Evolutionary conservation across 2,113 vertebrate species (phyloP).

Genomic region (Nothocercus nigrocapillus): DNA sequence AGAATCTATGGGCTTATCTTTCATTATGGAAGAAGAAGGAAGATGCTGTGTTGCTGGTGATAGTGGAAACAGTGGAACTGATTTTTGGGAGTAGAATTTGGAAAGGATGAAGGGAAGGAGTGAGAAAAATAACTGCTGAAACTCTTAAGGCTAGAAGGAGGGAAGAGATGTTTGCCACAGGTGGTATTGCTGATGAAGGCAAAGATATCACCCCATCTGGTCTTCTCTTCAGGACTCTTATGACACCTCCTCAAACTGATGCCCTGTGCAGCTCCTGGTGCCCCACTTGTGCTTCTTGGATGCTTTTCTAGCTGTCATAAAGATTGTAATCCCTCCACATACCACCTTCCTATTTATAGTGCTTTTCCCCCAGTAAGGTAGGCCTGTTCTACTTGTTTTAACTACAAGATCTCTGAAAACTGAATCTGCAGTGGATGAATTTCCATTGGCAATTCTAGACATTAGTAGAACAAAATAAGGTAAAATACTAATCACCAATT

Average conservation of each 20-base stretch:
- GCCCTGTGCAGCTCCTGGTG: background rate
- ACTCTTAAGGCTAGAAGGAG: background rate
- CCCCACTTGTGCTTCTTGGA: background rate
- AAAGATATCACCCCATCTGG: background rate
- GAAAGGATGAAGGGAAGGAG: background rate
- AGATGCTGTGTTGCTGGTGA: background rate
- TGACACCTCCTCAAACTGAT: background rate
- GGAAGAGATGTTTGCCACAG: background rate
- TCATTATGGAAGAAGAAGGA: background rate
- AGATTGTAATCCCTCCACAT: background rate
- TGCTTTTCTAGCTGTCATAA: background rate
- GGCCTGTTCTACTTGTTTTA: background rate
- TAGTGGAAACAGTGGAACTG: background rate
- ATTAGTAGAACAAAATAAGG: background rate
- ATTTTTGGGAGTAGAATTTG: background rate
- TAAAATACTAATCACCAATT: background rate
- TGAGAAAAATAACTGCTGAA: background rate
- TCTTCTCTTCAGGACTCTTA: background rate
- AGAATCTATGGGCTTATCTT: background rate
- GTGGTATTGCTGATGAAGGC: background rate
- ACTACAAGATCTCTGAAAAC: background rate
- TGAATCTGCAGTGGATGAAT: background rate
- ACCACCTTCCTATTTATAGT: background rate
- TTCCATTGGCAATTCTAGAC: background rate
- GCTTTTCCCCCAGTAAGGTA: accelerated